Evolutionary conservation across 2,888 invertebrate species (phyloP), one percentile per base, ranked within the genome.

Genomic region (Brachynemurus nebulosus): DNA sequence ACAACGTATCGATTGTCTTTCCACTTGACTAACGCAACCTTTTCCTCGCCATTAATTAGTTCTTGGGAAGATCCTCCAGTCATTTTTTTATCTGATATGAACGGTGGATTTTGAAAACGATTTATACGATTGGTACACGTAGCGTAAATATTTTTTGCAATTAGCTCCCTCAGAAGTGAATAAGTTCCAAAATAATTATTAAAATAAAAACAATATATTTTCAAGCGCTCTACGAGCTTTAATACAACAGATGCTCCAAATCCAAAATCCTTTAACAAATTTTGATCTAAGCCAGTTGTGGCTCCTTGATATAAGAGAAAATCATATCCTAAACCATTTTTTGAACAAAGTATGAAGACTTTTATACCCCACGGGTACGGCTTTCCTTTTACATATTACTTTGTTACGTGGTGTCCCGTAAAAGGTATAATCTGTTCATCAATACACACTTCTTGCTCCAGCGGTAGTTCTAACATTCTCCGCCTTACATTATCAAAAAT

Each of bases 371-470:
- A 56, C 20, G 49, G 48, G 19, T 44, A 45, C 6, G 56, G 57
- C 43, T 59, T 59, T 6, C 49, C 50, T 45, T 52, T 50, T 11
- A 53, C 51, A 41, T 56, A 56, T 44, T 58, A 55, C 40, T 56
- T 55, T 12, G 55, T 42, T 42, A 38, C 47, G 14, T 54, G 40
- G 8, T 51, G 39, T 14, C 57, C 57, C 45, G 48, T 52, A 49
- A 55, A 57, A 3, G 56, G 56, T 2, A 58, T 51, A 45, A 57
- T 57, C 48, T 55, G 54, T 45, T 58, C 57, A 49, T 58, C 53
- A 8, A 58, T 45, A 25, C 49, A 46, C 16, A 47, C 36, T 11
- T 12, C 18, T 5, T 36, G 11, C 18, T 16, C 5, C 12, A 14
- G 16, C 7, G n/a, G n/a, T 11, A 36, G n/a, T 35, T 46, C 42